These are phyloP conservation scores for Rhyzopertha dominica DNA, from an alignment of 1,140 invertebrate genomes.

Conservation along the genomic window DNA sequence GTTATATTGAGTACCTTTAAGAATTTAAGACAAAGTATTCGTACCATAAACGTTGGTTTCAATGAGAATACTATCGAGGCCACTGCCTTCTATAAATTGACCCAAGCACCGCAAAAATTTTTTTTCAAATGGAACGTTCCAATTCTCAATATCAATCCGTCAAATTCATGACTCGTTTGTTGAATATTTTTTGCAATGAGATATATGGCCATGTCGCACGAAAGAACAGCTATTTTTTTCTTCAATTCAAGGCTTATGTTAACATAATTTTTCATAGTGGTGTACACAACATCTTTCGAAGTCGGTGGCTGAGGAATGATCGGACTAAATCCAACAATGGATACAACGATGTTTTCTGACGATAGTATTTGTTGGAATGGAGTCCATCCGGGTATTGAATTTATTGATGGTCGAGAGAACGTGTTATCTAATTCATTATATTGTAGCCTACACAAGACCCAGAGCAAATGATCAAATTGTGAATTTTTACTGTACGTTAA, in stretches of 20 bases:
- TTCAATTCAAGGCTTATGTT: too few species aligned
- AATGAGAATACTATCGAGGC: constrained; percentile 16
- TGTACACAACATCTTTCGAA: too few species aligned
- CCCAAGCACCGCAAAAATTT: constrained; percentile 20
- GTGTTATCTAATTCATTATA: constrained; percentile 17
- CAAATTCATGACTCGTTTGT: too few species aligned
- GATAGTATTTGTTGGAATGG: constrained; percentile 21
- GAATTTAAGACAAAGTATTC: constrained; percentile 18
- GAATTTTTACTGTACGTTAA: too few species aligned
- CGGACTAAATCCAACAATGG: too few species aligned
- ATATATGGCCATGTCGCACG: too few species aligned
- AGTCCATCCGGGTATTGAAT: constrained; percentile 20
- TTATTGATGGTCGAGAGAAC: constrained; percentile 13
- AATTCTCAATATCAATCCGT: constrained; percentile 19
- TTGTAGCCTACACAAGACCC: constrained; percentile 21
- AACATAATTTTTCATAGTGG: too few species aligned
- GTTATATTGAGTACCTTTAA: constrained; percentile 20
- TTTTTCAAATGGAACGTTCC: constrained; percentile 23
- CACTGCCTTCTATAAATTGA: constrained; percentile 21
- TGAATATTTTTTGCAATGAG: too few species aligned
- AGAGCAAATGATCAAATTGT: constrained; percentile 18
- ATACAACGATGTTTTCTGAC: constrained; percentile 13
- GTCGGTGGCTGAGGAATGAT: too few species aligned
- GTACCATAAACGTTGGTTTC: constrained; percentile 14
- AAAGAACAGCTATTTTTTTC: too few species aligned